phyloP scores from a whole-genome alignment of 2,113 vertebrate genomes.

The Chloropsis cyanopogon region DNA sequence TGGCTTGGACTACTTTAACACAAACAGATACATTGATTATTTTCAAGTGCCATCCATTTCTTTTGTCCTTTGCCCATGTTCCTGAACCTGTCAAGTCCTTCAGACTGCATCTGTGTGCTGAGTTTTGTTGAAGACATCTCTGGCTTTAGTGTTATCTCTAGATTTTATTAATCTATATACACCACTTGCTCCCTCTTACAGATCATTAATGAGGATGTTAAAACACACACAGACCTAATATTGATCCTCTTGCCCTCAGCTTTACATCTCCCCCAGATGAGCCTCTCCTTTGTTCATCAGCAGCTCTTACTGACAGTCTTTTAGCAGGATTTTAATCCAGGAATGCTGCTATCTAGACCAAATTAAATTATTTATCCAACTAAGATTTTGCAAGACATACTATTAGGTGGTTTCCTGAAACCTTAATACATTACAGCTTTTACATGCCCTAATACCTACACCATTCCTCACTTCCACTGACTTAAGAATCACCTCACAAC shows the following conservation, averaged over 20 bases:
- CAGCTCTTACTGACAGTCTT: slow-evolving; percentile 25
- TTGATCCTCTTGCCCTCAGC: slow-evolving; percentile 47
- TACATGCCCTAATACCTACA: neutral
- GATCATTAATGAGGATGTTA: slow-evolving; percentile 60
- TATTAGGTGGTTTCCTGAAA: slow-evolving; percentile 38
- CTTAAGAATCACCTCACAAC: neutral
- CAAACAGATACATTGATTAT: neutral
- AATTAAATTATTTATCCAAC: slow-evolving; percentile 62
- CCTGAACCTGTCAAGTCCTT: neutral
- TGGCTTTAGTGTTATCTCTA: neutral
- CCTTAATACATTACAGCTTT: slow-evolving; percentile 15
- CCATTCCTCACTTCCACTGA: neutral
- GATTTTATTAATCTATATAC: slow-evolving; percentile 40
- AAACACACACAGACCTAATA: slow-evolving; percentile 53
- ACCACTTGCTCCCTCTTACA: slow-evolving; percentile 49
- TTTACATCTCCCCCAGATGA: slow-evolving; percentile 29
- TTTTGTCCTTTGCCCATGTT: neutral
- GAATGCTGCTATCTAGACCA: slow-evolving; percentile 9
- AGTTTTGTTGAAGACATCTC: neutral
- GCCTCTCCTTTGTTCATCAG: slow-evolving; percentile 20
- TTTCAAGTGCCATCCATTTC: neutral
- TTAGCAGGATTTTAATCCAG: slow-evolving; percentile 35
- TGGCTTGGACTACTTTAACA: neutral
- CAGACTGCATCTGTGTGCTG: neutral
- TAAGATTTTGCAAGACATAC: slow-evolving; percentile 23